Conservation (phyloP, 2,113 vertebrate species). For the Onychostoma macrolepis region DNA sequence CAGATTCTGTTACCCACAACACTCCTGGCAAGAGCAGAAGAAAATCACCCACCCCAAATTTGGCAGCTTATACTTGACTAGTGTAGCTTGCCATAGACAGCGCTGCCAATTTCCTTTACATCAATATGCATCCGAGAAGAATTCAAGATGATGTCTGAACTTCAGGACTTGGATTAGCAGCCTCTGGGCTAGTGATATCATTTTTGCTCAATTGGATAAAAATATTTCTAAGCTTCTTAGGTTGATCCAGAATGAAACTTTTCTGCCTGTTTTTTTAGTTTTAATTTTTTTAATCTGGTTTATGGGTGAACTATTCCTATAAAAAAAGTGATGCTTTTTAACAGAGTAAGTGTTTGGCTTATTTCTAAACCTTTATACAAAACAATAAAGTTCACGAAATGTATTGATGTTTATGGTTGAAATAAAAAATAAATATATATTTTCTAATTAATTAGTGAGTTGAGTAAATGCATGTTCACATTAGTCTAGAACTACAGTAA, state of each 20-base stretch:
- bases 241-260: slow-evolving; percentile 8
- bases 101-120: slow-evolving; percentile 39
- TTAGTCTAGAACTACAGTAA: too few species aligned
- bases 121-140: slow-evolving; percentile 48
- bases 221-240: slow-evolving; percentile 31
- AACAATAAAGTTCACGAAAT: neutral
- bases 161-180: slow-evolving; percentile 47
- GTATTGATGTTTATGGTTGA: neutral
- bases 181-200: slow-evolving; percentile 3
- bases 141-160: slow-evolving; percentile 58
- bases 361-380: neutral
- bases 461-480: too few species aligned
- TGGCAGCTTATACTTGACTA: slow-evolving; percentile 32
- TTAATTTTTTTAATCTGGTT: neutral
- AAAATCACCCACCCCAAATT: slow-evolving; percentile 55
- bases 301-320: too few species aligned
- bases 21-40: slow-evolving; percentile 35
- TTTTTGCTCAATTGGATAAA: slow-evolving; percentile 31
- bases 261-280: neutral
- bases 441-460: neutral
- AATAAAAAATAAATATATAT: neutral
- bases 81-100: slow-evolving; percentile 30
- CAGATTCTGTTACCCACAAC: slow-evolving; percentile 39
- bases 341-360: neutral
- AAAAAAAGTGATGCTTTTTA: neutral